phyloP scores from a whole-genome alignment of 2,888 invertebrate genomes.

The Temnothorax unifasciatus region DNA sequence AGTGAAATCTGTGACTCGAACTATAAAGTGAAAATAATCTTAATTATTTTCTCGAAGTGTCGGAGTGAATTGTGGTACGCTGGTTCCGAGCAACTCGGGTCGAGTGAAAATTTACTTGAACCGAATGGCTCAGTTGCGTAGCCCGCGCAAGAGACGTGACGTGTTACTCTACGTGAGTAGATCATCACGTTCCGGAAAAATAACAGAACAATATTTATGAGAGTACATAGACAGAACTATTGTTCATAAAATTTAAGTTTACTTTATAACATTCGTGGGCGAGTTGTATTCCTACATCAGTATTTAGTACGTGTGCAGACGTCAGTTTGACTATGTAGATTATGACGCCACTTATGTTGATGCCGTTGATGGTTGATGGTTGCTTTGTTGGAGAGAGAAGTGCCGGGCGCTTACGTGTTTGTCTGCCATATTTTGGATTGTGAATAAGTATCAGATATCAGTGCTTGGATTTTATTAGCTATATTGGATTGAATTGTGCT shows the following conservation, averaged over 20 bases:
- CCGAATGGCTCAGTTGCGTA: neutral
- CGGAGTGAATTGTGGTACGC: neutral
- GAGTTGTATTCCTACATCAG: neutral
- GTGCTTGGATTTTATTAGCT: neutral
- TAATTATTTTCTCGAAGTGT: slow-evolving; percentile 1
- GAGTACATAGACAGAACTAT: slow-evolving; percentile 1
- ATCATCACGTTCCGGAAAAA: slow-evolving; percentile 1
- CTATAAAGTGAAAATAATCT: neutral
- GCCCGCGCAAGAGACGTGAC: slow-evolving; percentile 1
- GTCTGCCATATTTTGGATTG: neutral
- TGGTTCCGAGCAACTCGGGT: neutral
- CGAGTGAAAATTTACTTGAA: neutral
- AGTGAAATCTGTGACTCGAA: slow-evolving; percentile 2
- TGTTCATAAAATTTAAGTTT: slow-evolving; percentile 6
- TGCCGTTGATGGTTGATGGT: neutral
- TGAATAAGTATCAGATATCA: no score
- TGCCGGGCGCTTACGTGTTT: neutral
- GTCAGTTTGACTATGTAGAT: neutral
- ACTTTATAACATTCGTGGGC: neutral
- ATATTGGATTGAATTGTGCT: neutral
- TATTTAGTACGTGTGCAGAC: neutral
- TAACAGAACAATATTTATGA: neutral
- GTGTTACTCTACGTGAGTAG: neutral
- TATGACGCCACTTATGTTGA: neutral
- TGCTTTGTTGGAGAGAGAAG: neutral